Evolutionary conservation across 2,113 vertebrate species (phyloP).

Genomic region (Bos indicus): DNA sequence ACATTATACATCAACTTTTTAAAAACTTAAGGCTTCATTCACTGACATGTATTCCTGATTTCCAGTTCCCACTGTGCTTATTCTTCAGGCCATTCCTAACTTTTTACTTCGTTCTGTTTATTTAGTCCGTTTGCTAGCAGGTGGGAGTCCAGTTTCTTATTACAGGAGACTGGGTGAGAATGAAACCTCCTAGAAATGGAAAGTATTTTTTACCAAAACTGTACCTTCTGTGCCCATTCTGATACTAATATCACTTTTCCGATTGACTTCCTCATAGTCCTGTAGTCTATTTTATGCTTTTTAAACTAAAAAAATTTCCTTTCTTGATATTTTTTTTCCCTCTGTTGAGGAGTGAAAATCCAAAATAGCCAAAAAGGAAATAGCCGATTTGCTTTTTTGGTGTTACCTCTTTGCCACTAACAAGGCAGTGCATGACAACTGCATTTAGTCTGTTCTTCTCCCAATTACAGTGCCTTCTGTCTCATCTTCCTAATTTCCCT

Average conservation of each 20-base stretch:
- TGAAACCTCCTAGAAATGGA: constrained; percentile 8
- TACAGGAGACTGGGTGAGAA: background rate
- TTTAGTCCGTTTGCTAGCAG: constrained; percentile 12
- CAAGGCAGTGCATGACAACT: constrained; percentile 23
- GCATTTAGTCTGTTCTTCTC: constrained; percentile 25
- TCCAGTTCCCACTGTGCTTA: background rate
- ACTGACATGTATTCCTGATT: constrained; percentile 17
- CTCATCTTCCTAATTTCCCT: constrained; percentile 33
- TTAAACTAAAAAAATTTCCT: constrained; percentile 4
- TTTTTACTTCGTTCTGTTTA: background rate
- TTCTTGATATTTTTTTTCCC: background rate
- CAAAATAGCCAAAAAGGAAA: background rate
- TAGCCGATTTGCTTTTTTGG: background rate
- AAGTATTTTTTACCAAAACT: constrained; percentile 27
- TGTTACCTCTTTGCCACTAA: constrained; percentile 34
- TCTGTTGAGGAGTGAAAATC: background rate
- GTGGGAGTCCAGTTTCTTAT: background rate
- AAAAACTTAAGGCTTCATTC: constrained; percentile 1
- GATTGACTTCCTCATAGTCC: background rate
- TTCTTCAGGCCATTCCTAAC: background rate
- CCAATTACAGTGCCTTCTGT: constrained; percentile 34
- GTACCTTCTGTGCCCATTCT: background rate
- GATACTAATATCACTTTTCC: constrained; percentile 30
- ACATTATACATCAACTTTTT: background rate
- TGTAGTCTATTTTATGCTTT: constrained; percentile 30